Conservation (phyloP, 2,797 vertebrate species). For the Podargus strigoides region DNA sequence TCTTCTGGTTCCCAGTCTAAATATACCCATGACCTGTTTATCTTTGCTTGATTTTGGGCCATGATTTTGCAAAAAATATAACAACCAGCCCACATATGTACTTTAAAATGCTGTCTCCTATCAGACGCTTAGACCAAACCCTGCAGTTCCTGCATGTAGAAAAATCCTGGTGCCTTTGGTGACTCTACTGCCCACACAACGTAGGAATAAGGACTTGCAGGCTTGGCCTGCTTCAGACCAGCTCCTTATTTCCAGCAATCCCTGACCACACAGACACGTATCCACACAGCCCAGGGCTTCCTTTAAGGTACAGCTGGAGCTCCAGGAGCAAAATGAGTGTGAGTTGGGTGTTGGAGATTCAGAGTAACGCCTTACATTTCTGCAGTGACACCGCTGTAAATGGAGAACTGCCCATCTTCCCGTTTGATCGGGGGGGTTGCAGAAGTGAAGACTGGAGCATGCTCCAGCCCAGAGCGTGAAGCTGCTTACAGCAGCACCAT, state of each 20-base stretch:
- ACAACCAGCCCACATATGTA: conserved; percentile 34
- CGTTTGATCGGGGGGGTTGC: not conserved
- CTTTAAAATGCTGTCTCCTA: conserved; percentile 26
- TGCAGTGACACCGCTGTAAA: not conserved
- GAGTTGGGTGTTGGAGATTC: not conserved
- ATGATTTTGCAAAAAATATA: conserved; percentile 30
- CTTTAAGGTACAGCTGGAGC: not conserved
- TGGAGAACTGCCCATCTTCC: not conserved
- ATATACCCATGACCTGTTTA: conserved; percentile 49
- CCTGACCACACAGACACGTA: not conserved
- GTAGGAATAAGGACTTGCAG: not conserved
- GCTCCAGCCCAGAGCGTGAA: not conserved
- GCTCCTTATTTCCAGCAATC: not conserved
- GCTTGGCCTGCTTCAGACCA: not conserved
- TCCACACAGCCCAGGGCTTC: not conserved
- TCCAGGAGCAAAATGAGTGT: not conserved
- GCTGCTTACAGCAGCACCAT: not conserved
- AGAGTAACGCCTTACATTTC: not conserved
- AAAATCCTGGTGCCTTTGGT: not conserved
- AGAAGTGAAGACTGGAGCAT: rapidly evolving
- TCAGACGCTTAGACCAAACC: not conserved
- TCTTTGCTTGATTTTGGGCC: conserved; percentile 17
- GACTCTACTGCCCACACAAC: not conserved
- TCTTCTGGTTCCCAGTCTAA: conserved; percentile 39
- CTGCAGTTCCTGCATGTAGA: not conserved